Evolutionary conservation across 2,797 vertebrate species (phyloP), one percentile per base, ranked within the genome.

Genomic region (Labeo calbasu): DNA sequence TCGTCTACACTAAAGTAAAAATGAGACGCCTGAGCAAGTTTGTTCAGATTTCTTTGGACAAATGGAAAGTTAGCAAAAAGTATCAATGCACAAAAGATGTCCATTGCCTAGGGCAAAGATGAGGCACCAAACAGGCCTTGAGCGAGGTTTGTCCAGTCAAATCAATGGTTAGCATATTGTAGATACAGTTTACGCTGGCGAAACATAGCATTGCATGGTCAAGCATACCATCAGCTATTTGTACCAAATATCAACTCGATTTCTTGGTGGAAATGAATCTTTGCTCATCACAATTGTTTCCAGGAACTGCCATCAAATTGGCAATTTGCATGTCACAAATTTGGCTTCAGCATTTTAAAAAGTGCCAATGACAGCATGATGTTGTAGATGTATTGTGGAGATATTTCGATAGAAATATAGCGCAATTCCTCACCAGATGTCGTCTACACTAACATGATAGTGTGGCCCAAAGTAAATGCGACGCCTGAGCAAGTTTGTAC

Each of bases 61-160:
- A 53, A 15, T 17, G 4, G 15, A 53, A 5, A 53, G 5, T 53
- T 53, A 53, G 15, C 50, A 17, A 21, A 59, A 57, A 13, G 21
- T 9, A 23, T 59, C 7, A 40, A 0, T 1, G 1, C 7, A 40
- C 7, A 40, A 40, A 40, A 40, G 40, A 40, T 6, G 40, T 40
- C 5, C 40, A 40, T 40, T 40, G 7, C 40, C 7, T 40, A 40
- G 15, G 4, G 66, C 61, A 43, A 81, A 40, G 40, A 84, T 68
- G 81, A 86, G 53, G 81, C 65, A 68, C 66, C 75, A 43, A 5
- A 61, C 53, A 36, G 43, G 43, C 61, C 25, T 10, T 21, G 10
- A 68, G 17, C 32, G 21, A 55, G 72, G 8, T 51, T 73, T 53
- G 25, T 1, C 48, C 13, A 77, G 32, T 77, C 21, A 40, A 43